These are phyloP conservation scores for Drosophila elegans DNA, from an alignment of 1,140 invertebrate genomes.

Conservation along the genomic window DNA sequence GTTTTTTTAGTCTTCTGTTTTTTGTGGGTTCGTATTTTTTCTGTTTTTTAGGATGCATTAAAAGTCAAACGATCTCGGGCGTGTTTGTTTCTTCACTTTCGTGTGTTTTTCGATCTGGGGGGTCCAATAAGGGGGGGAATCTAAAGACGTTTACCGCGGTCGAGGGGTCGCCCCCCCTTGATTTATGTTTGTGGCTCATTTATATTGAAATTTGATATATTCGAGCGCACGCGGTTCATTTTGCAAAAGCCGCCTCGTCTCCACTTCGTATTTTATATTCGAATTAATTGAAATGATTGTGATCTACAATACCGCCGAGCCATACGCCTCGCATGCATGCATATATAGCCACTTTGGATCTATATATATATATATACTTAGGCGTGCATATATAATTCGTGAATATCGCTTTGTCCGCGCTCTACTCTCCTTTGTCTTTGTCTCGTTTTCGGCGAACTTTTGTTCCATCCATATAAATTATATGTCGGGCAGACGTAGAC, in stretches of 20 bases:
- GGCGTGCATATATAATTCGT: conserved; percentile 54
- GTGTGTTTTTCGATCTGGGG: conserved; percentile 33
- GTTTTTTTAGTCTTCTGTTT: background rate
- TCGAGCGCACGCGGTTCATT: conserved; percentile 71
- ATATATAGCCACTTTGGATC: conserved; percentile 14
- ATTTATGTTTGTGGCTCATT: conserved; percentile 78
- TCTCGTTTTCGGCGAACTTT: conserved; percentile 60
- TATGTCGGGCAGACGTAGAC: conserved; percentile 53
- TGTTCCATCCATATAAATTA: conserved; percentile 69
- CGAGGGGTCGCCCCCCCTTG: conserved; percentile 40
- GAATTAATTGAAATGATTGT: conserved; percentile 83
- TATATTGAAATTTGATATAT: conserved; percentile 83
- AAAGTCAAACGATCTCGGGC: conserved; percentile 53
- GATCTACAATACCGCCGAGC: conserved; percentile 73
- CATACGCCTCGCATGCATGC: conserved; percentile 28
- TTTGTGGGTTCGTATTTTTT: conserved; percentile 13
- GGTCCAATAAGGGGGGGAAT: conserved; percentile 23
- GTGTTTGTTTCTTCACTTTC: conserved; percentile 70
- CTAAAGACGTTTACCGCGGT: conserved; percentile 4
- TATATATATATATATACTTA: conserved; percentile 25
- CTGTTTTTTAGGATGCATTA: conserved; percentile 60
- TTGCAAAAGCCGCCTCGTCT: conserved; percentile 67
- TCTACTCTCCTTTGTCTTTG: conserved; percentile 56
- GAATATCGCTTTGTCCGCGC: conserved; percentile 62
- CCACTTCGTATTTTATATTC: conserved; percentile 77